phyloP scores from a whole-genome alignment of 2,888 invertebrate species.

The Xestia sexstrigata region DNA sequence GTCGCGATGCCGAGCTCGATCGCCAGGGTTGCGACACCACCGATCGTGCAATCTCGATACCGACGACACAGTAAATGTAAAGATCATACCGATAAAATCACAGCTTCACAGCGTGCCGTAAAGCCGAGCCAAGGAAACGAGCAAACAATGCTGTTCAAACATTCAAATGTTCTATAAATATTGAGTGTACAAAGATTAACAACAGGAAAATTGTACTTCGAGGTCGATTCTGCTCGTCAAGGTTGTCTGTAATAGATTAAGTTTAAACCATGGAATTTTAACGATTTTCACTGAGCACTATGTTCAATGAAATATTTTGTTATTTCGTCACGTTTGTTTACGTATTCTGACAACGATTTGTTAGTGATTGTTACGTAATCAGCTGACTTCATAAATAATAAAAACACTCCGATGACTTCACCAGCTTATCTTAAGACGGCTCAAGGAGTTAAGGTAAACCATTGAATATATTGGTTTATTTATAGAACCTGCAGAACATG shows the following conservation, averaged over 20 bases:
- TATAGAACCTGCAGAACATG: slow-evolving; percentile 15
- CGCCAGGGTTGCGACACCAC: slow-evolving; percentile 72
- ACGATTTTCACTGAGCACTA: slow-evolving; percentile 25
- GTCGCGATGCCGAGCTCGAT: slow-evolving; percentile 58
- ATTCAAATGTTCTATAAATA: slow-evolving; percentile 46
- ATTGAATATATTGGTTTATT: slow-evolving; percentile 24
- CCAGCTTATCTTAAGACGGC: slow-evolving; percentile 28
- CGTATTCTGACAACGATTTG: slow-evolving; percentile 27
- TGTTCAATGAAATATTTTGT: slow-evolving; percentile 30
- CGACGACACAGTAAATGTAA: slow-evolving; percentile 53
- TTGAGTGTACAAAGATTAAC: slow-evolving; percentile 42
- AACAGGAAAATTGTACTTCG: slow-evolving; percentile 66
- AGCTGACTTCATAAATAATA: slow-evolving; percentile 50
- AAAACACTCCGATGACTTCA: slow-evolving; percentile 38
- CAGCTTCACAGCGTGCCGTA: slow-evolving; percentile 30
- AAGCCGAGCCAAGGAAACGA: slow-evolving; percentile 39
- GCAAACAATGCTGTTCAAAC: slow-evolving; percentile 46
- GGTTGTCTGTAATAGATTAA: slow-evolving; percentile 53
- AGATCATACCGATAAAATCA: slow-evolving; percentile 58
- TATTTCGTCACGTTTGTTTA: slow-evolving; percentile 47
- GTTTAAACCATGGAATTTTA: slow-evolving; percentile 33
- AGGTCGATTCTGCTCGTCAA: slow-evolving; percentile 57
- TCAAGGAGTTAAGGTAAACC: slow-evolving; percentile 28
- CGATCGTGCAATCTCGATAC: slow-evolving; percentile 63
- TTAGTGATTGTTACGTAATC: slow-evolving; percentile 44